Base-by-base conservation (phyloP, 1,140 invertebrate species). In the Meloidogyne exigua region DNA sequence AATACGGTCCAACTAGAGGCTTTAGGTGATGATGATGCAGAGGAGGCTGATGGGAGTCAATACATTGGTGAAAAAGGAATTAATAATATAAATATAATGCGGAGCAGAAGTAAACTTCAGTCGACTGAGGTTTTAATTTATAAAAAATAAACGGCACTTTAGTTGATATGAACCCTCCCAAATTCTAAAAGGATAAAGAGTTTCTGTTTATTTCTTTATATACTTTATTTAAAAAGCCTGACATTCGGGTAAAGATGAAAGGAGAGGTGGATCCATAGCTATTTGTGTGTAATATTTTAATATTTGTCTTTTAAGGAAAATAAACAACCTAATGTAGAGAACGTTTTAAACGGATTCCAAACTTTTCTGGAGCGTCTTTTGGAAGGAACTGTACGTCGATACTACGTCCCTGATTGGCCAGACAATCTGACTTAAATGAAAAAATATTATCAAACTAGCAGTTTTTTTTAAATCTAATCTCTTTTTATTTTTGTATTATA, bases 321-420 rank as follows among this genome's bases (percentile, higher is more conserved):
- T 68, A 13, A 77, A 49, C 72, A 79, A n/a, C 21, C 85, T 62
- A 82, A 87, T 25, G 28, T 81, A 26, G 93, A 94, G 79, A 92
- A 94, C 84, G 90, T 97, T 26, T 88, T 98, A 69, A 93, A 96
- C 84, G 94, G 94, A 5, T 90, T 98, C 65, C 92, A 93, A n/a
- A 94, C 94, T 87, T 99, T 96, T 95, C 89, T 98, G 79, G 95
- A 98, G 87, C 91, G 95, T 65, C 89, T 98, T 72, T 97, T 98
- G 88, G 95, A 98, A 88, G 95, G 96, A 63, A 92, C 92, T 71
- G 95, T 95, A 11, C 92, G 93, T 86, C 92, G 94, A 82, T 97
- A 96, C 89, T 92, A 95, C 88, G 92, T 98, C 79, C 94, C 95
- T 88, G 95, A 95, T 89, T 99, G 96, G 96, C 96, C 96, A 10